Evolutionary conservation across 1,140 invertebrate species (phyloP).

Genomic region (Drosophila tani): DNA sequence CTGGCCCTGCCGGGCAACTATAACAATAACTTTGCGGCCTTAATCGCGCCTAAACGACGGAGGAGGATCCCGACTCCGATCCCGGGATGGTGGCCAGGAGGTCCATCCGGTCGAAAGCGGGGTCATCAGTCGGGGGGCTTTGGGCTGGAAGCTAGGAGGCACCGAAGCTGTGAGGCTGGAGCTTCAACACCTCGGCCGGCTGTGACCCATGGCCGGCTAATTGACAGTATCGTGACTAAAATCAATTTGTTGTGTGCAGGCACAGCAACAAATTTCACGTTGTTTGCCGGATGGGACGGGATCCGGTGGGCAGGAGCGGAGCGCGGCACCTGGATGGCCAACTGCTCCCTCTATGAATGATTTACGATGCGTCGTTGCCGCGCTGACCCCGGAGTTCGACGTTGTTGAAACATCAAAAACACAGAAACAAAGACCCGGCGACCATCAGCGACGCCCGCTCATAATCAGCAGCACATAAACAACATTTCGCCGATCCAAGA

Average conservation of each 20-base stretch:
- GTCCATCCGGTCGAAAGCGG: slow-evolving; percentile 31
- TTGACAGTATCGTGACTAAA: slow-evolving; percentile 84
- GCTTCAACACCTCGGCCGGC: slow-evolving; percentile 73
- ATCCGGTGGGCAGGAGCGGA: slow-evolving; percentile 15
- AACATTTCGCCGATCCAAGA: slow-evolving; percentile 72
- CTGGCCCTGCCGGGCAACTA: slow-evolving; percentile 65
- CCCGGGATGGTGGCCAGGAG: slow-evolving; percentile 19
- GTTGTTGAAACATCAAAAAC: slow-evolving; percentile 82
- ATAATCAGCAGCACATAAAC: slow-evolving; percentile 82
- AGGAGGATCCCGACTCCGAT: slow-evolving; percentile 35
- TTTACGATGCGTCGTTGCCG: slow-evolving; percentile 80
- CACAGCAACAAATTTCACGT: slow-evolving; percentile 79
- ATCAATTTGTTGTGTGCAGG: slow-evolving; percentile 81
- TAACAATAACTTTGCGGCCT: slow-evolving; percentile 80
- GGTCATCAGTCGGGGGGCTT: slow-evolving; percentile 46
- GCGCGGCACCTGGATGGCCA: slow-evolving; percentile 12
- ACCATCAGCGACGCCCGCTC: slow-evolving; percentile 78
- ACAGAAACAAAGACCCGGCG: slow-evolving; percentile 66
- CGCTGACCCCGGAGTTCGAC: slow-evolving; percentile 78
- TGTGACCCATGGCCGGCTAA: slow-evolving; percentile 79
- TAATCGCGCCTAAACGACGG: slow-evolving; percentile 74
- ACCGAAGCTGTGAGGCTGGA: slow-evolving; percentile 39
- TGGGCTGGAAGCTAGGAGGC: neutral
- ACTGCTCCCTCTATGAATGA: slow-evolving; percentile 77
- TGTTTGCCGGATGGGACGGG: slow-evolving; percentile 48